Base-by-base conservation (phyloP, 2,797 vertebrate genomes). In the Gobio occitaniae region DNA sequence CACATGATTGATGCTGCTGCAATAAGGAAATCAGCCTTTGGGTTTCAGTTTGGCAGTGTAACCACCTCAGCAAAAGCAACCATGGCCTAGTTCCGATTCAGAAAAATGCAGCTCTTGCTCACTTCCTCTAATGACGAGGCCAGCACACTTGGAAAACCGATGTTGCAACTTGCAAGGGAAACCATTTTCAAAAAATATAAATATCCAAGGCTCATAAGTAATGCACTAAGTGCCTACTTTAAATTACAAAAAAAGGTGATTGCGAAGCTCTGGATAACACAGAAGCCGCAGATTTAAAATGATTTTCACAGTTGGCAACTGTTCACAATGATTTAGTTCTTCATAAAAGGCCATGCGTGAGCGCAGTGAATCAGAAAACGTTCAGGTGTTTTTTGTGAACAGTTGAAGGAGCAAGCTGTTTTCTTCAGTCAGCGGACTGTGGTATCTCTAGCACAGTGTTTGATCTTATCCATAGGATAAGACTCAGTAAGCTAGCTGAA, bases 401-500 rank as follows among this genome's bases (percentile, higher is more conserved):
- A 8, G 48, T 41, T 50, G n/a, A 74, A 71, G 59, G n/a, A 84
- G 66, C 75, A 84, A 84, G 66, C 52, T 4, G 78, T 17, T 76
- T 85, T 80, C 29, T 48, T 80, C 25, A 12, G 19, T 65, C 44
- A 50, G 56, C n/a, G 8, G 80, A 52, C 61, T 75, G 44, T 83
- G 59, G 44, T 38, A 59, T 59, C 11, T 25, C 81, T 78, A 83
- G 54, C 54, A 78, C 54, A 63, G 66, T 72, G 75, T 86, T 79
- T 70, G 69, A 63, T 79, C 83, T 79, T 82, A 86, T 86, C 85
- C 85, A 86, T 80, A 68, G 85, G 85, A 86, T 86, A 86, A 78
- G 85, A 15, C 68, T 78, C 75, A 80, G 74, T 69, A 63, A 44
- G 74, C 74, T 78, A 78, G 85, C 80, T 69, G 81, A 82, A 86